Percentiles rank a stretch among this genome's conserved stretches.
phyloP scores from a whole-genome alignment of 2,797 vertebrate species.

The Aulostomus chinensis region DNA sequence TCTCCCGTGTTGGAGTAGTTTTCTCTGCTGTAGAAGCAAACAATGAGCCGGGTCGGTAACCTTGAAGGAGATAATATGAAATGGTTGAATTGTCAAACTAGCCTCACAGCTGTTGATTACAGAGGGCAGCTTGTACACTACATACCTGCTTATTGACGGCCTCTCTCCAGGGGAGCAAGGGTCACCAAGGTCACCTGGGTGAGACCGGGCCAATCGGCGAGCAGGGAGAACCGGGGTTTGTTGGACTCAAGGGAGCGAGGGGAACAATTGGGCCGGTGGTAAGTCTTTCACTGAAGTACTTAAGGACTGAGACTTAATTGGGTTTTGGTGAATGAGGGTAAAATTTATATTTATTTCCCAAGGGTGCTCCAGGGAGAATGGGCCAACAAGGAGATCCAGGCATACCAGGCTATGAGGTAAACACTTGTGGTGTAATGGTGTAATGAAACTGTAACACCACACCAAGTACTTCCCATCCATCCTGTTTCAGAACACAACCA shows the following conservation, averaged over 20 bases:
- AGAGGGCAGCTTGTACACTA: slow-evolving; percentile 6
- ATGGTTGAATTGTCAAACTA: slow-evolving; percentile 32
- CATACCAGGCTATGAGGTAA: slow-evolving; percentile 89
- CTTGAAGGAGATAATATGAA: slow-evolving; percentile 5
- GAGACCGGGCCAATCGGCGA: slow-evolving; percentile 86
- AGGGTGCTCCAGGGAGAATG: slow-evolving; percentile 92
- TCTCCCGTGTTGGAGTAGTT: slow-evolving; percentile 4
- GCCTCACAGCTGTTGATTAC: neutral
- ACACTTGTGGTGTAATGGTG: slow-evolving; percentile 12
- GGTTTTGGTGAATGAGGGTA: slow-evolving; percentile 8
- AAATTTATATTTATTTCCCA: slow-evolving; percentile 30
- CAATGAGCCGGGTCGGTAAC: slow-evolving; percentile 13
- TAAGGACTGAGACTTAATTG: slow-evolving; percentile 4
- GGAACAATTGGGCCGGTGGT: slow-evolving; percentile 92
- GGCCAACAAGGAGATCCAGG: slow-evolving; percentile 89
- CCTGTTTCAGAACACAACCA: no score
- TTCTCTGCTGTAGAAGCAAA: slow-evolving; percentile 23
- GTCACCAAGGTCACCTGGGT: slow-evolving; percentile 90
- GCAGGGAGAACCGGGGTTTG: slow-evolving; percentile 83
- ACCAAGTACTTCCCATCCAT: no score
- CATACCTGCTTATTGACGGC: slow-evolving; percentile 21
- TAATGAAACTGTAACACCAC: neutral
- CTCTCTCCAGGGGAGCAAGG: slow-evolving; percentile 87
- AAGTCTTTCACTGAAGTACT: slow-evolving; percentile 30
- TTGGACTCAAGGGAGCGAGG: slow-evolving; percentile 91